Conservation (phyloP, 2,888 invertebrate species). For the Platypus cylindrus region DNA sequence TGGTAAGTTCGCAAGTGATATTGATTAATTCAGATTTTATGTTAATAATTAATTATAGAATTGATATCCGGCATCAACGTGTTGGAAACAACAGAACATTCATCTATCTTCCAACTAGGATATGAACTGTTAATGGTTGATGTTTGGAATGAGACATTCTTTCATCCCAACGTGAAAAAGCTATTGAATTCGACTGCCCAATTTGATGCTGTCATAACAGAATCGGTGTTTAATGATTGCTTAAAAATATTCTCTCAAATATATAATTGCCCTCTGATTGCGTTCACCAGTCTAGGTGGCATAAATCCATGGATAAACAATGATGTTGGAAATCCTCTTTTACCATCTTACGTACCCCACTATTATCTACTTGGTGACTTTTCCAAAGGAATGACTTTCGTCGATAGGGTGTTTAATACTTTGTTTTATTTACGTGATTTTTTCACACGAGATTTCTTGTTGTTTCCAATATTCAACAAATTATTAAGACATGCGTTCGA, state of each 20-base stretch:
- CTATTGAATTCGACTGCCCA: conserved; percentile 2
- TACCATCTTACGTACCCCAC: conserved; percentile 7
- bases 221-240: conserved; percentile 9
- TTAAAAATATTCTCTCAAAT: conserved; percentile 3
- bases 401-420: conserved; percentile 6
- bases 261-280: conserved; percentile 6
- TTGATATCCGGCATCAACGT: too few relatives aligned
- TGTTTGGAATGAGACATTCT: conserved; percentile 2
- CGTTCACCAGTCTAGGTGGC: conserved; percentile 18
- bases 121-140: background rate
- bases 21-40: too few relatives aligned
- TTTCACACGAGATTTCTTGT: background rate
- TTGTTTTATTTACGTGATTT: conserved; percentile 1
- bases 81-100: conserved; percentile 1
- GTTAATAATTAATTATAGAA: too few relatives aligned
- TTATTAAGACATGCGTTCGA: background rate
- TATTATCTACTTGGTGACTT: conserved; percentile 4
- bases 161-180: conserved; percentile 8
- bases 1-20: too few relatives aligned
- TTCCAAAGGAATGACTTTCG: conserved; percentile 4
- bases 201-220: conserved; percentile 9
- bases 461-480: conserved; percentile 1
- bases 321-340: conserved; percentile 5
- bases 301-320: conserved; percentile 6
- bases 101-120: background rate